Evolutionary conservation across 2,797 vertebrate species (phyloP), one percentile per base, ranked within the genome.

Genomic region (Anguilla megastoma): DNA sequence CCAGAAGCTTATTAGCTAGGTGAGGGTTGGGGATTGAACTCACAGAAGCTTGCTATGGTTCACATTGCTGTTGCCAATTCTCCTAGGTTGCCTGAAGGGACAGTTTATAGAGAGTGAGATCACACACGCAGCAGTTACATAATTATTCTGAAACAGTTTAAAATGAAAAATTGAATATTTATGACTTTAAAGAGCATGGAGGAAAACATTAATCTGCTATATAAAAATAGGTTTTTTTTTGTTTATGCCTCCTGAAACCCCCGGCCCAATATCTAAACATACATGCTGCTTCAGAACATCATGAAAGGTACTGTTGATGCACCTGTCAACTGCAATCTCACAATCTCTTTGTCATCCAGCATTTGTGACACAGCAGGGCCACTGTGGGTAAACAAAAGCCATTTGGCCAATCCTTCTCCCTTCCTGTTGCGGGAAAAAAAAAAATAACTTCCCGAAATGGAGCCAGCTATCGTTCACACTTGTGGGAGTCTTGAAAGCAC

Each of bases 1-100:
- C 63, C 18, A 16, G 66, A 71, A 89, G 66, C 84, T 88, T 87
- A 89, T 52, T 30, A n/a, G 16, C 10, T 18, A 63, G 66, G 79
- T 88, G 86, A 91, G 87, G 84, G 5, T 9, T 60, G 33, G 76
- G 45, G 71, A 60, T n/a, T 60, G 18, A 88, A 89, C 71, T 85
- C 8, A n/a, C 36, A 50, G 85, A 41, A 48, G 24, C 16, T 14
- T 66, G 36, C 24, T 71, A 52, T 24, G 45, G n/a, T 74, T 36
- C 36, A 79, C 50, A 21, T 10, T 18, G 16, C 84, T 66, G 14
- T 58, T 56, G 50, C 27, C 54, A 63, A 63, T 85, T 66, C 58
- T 60, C 58, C 21, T 2, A 36, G 58, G 36, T n/a, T 45, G 21
- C 30, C 56, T 36, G 54, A 54, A 58, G 14, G 2, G 16, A 85